Evolutionary conservation across 2,113 vertebrate species (phyloP).

Genomic region (Ageneiosus marmoratus): DNA sequence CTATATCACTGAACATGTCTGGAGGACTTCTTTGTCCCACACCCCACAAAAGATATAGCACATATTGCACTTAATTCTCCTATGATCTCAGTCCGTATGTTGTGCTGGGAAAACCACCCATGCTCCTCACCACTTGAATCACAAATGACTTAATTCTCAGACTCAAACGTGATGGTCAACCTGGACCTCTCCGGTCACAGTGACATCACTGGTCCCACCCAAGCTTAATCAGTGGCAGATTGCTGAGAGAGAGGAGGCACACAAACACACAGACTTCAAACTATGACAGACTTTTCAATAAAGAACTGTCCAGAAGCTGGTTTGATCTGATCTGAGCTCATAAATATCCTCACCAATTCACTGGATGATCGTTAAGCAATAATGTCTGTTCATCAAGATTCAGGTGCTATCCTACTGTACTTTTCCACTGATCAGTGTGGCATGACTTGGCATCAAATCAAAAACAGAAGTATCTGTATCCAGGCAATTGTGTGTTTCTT

Average conservation of each 20-base stretch:
- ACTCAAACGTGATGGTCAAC: conserved; percentile 66
- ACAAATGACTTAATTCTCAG: conserved; percentile 66
- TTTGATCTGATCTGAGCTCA: background rate
- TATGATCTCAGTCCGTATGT: conserved; percentile 55
- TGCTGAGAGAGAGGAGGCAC: conserved; percentile 60
- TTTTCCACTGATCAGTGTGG: no score
- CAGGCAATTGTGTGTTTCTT: background rate
- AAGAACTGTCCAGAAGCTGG: conserved; percentile 21
- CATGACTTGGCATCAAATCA: background rate
- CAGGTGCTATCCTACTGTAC: background rate
- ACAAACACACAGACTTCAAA: conserved; percentile 45
- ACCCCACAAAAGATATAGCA: conserved; percentile 49
- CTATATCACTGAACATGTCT: conserved; percentile 22
- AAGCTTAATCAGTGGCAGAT: conserved; percentile 74
- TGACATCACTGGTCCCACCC: conserved; percentile 73
- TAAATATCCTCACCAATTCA: conserved; percentile 1
- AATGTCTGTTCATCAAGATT: background rate
- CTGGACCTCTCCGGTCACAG: conserved; percentile 66
- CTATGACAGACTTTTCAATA: conserved; percentile 38
- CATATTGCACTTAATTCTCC: conserved; percentile 49
- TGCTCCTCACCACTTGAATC: conserved; percentile 58
- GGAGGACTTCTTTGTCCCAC: conserved; percentile 28
- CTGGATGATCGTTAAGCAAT: background rate
- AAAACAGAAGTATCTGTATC: background rate
- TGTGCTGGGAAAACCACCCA: conserved; percentile 48